Percentiles rank a stretch among this genome's conserved stretches.
Evolutionary conservation across 1,140 invertebrate species (phyloP).

Genomic region (Leguminivora glycinivorella): DNA sequence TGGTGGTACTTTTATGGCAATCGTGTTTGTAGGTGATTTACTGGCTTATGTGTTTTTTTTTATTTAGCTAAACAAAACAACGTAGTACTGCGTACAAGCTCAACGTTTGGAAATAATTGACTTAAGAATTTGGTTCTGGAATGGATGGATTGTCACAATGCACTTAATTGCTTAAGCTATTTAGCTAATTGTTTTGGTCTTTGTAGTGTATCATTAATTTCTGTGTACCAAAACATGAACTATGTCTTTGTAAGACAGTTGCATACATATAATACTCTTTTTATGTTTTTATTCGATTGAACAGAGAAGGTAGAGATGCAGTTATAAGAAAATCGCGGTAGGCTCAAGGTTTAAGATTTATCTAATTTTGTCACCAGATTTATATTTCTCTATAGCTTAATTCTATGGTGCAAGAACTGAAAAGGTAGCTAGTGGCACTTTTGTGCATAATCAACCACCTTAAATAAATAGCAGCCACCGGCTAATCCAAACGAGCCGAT

Average conservation of each 20-base stretch:
- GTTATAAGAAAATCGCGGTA: no score
- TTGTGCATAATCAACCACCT: neutral
- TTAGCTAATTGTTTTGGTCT: slow-evolving; percentile 4
- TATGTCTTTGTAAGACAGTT: neutral
- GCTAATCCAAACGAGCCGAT: no score
- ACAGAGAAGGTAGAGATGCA: no score
- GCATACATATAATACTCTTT: neutral
- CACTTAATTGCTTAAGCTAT: slow-evolving; percentile 1
- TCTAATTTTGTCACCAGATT: no score
- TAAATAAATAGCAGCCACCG: no score
- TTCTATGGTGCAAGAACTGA: no score
- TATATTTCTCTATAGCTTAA: no score
- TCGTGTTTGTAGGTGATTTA: neutral
- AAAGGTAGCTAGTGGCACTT: no score
- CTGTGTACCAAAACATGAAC: neutral
- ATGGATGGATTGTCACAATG: neutral
- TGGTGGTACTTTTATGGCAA: neutral
- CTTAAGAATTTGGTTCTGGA: neutral
- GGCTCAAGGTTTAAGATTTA: no score
- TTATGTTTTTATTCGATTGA: neutral
- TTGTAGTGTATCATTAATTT: neutral
- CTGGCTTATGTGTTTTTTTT: neutral
- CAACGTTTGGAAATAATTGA: neutral
- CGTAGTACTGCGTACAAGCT: neutral
- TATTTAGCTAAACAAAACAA: neutral